Base-by-base conservation (phyloP, 92 coral and sea anemone genomes). In the Epizoanthus fatuus region DNA sequence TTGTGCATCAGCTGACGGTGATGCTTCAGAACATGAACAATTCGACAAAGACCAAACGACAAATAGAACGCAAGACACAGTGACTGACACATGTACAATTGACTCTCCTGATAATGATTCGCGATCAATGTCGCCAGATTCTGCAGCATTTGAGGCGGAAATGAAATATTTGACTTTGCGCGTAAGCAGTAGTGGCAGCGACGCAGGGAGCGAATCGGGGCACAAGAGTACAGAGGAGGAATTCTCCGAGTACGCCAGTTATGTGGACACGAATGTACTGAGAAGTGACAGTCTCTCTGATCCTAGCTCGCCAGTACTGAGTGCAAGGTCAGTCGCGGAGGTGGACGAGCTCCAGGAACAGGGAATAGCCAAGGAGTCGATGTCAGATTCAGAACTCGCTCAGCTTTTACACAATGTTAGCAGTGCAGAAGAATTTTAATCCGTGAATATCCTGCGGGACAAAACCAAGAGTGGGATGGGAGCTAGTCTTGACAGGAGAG, bases 351-450 rank as follows among this genome's bases (percentile, higher is more conserved):
- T 14, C 13, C 35, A 53, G 49, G 75, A 66, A 47, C 32, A 53
- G 44, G 63, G 58, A 55, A 40, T 71, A 7, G 73, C 58, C 15
- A 49, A 68, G 12, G 83, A 89, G 52, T 53, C 86, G 40, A 45
- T 84, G 67, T 85, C 89, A 5, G 90, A 89, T 45, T 60, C 86
- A 22, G 90, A 89, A 73, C 90, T 84, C 12, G 82, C 62, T 32
- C 20, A 70, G 49, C 82, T 89, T 39, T 62, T 89, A 15, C 59
- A 85, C 57, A 84, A 81, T 62, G 78, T 85, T 20, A 74, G 86
- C 67, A 53, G 90, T 42, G 81, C 89, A 3, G 92, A 89, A 17
- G 79, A 89, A 32, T 76, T 40, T 39, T 76, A n/a, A 76, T 10
- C 53, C 3, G 11, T 5, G 53, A 49, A 49, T 49, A 49, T 7